These are phyloP conservation scores for Peribatodes rhomboidaria DNA, from an alignment of 2,888 invertebrate species.

Conservation along the genomic window DNA sequence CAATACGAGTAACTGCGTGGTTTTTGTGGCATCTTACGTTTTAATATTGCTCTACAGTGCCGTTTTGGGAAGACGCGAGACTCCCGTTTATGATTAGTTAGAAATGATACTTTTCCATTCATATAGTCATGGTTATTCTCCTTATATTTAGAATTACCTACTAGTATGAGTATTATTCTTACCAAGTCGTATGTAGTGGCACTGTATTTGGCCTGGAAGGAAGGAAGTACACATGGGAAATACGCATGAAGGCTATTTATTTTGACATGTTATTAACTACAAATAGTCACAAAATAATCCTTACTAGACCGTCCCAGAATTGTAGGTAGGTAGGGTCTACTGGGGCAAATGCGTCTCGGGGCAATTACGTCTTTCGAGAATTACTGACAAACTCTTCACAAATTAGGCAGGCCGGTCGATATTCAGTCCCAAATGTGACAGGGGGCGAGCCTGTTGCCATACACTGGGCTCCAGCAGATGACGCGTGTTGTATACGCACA, in stretches of 20 bases:
- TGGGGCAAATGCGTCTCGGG: no score
- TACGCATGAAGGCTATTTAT: neutral
- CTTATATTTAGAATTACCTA: neutral
- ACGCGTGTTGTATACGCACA: no score
- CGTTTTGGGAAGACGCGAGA: conserved; percentile 12
- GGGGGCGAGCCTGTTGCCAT: no score
- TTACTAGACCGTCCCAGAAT: neutral
- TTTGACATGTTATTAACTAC: neutral
- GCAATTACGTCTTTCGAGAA: no score
- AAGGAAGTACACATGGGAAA: neutral
- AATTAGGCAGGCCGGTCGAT: no score
- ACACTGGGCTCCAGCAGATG: no score
- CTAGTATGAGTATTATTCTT: neutral
- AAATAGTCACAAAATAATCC: neutral
- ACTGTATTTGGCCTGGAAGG: neutral
- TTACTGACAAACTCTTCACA: no score
- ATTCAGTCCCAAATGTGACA: no score
- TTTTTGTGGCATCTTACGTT: conserved; percentile 2
- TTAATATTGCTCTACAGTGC: conserved; percentile 1
- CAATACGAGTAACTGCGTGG: neutral
- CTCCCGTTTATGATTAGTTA: neutral
- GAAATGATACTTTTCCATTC: conserved; percentile 2
- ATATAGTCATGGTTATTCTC: neutral
- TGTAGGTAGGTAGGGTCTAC: no score
- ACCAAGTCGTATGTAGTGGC: neutral